Evolutionary conservation across 2,888 invertebrate species (phyloP).

Genomic region (Bombylius major): DNA sequence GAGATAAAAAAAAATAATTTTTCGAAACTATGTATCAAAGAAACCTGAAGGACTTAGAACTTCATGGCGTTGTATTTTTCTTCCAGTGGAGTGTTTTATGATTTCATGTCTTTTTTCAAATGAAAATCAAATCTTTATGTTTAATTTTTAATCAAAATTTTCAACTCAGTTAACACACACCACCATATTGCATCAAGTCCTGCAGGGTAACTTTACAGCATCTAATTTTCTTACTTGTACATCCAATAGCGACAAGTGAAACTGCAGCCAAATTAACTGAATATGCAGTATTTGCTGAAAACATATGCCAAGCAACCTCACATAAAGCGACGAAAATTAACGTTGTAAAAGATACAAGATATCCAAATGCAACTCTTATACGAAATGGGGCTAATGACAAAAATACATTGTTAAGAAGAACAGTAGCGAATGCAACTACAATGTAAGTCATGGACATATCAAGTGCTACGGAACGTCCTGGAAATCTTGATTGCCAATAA

Average conservation of each 20-base stretch:
- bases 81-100: too few species aligned
- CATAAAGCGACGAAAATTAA: slow-evolving; percentile 72
- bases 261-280: slow-evolving; percentile 72
- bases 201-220: too few species aligned
- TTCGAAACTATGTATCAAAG: not conserved
- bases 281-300: slow-evolving; percentile 66
- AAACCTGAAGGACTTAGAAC: too few species aligned
- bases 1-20: not conserved
- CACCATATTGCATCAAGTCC: too few species aligned
- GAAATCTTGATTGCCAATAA: slow-evolving; percentile 77
- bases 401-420: slow-evolving; percentile 70
- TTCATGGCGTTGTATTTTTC: too few species aligned
- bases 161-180: too few species aligned
- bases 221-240: slow-evolving; percentile 41
- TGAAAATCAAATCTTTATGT: too few species aligned
- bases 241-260: slow-evolving; percentile 74
- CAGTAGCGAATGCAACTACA: slow-evolving; percentile 77
- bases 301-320: slow-evolving; percentile 77
- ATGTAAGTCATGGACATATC: slow-evolving; percentile 90
- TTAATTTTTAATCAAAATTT: too few species aligned
- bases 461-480: slow-evolving; percentile 73
- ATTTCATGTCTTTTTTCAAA: too few species aligned
- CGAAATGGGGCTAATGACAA: slow-evolving; percentile 71
- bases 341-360: slow-evolving; percentile 66
- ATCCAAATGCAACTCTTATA: slow-evolving; percentile 77